Base-by-base conservation (phyloP, 2,113 vertebrate species). In the Sardina pilchardus region DNA sequence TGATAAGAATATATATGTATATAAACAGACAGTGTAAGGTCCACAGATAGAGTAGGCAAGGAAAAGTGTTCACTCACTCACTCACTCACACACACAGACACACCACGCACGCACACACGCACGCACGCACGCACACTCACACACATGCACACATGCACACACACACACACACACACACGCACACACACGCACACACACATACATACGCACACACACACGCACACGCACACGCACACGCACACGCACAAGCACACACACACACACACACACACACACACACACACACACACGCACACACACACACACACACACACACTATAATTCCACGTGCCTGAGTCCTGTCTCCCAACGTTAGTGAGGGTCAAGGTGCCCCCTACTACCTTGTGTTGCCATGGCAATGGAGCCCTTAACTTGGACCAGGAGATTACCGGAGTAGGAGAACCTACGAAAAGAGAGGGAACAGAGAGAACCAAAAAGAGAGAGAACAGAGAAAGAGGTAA, bases 321-420 rank as follows among this genome's bases (percentile, higher is more conserved):
- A 6, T 30, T 30, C 6, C 8, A 67, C 63, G 24, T 59, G 53
- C 53, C 53, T 59, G 98, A 99, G 92, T 99, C 98, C 90, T 99
- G 98, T 86, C 97, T 97, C 0, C 97, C 98, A 0, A 96, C 96
- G 0, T 90, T 94, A 26, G 93, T 96, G 91, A 99, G 96, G 26
- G 97, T 93, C 88, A 99, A 91, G 10, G 89, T 95, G 83, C 95
- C 90, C 0, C 95, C 96, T 9, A 85, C 92, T 75, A 96, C 87
- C 1, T 26, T 94, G 93, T 99, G 97, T 90, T 97, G 97, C 98
- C 98, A 99, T 17, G 98, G 98, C 90, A 99, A 88, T 0, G 98
- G 98, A 0, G 98, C 96, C 44, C 98, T 93, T 16, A 99, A 95
- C 91, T 99, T 99, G 5, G 97, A 98, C 98, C 98, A 99, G 63